Base-by-base conservation (phyloP, 2,888 invertebrate species). In the Catocala nupta region DNA sequence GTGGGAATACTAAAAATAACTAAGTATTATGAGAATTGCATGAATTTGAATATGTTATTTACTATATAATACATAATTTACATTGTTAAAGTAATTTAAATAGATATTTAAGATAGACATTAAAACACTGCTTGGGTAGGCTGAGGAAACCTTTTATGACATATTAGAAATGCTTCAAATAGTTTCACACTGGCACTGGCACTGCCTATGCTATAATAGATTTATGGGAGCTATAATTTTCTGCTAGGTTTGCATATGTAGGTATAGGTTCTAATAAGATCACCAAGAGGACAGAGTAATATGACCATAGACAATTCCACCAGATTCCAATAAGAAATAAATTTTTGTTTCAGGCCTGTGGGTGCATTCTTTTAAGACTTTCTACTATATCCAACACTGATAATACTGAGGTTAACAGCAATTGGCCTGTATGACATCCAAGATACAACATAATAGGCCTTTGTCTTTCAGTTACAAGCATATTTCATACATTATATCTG, bases 351-450 rank as follows among this genome's bases (percentile, higher is more conserved):
- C 11, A 0, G 10, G 16, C 42, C 3, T 25, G 55, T 8, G 45
- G 10, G 34, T 5, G 49, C 36, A 65, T 58, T 78, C 71, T 55
- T 67, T 73, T 72, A 66, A 71, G 71, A 71, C 53, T 55, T 68
- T 73, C 69, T 59, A 25, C 13, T 12, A 9, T 16, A 65, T 68
- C 65, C 58, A 72, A 73, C 66, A 71, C 70, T 81, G 81, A 83
- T 82, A 80, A 75, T 77, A 59, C 63, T 63, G 73, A 71, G 80
- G 79, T 82, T 78, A 81, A 71, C 67, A 73, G 56, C 75, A 77
- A 78, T 63, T 84, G 77, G 75, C 76, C 81, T 68, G 71, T 80
- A 70, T 73, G 65, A 76, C 59, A 66, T 60, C 16, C 16, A 66
- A 61, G 53, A 78, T 76, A 80, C 49, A 64, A 63, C 60, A 78